A percentile compares a stretch with the other conserved stretches of the same genome.
phyloP scores from a whole-genome alignment of 1,140 invertebrate species.

The Drosophila navojoa region DNA sequence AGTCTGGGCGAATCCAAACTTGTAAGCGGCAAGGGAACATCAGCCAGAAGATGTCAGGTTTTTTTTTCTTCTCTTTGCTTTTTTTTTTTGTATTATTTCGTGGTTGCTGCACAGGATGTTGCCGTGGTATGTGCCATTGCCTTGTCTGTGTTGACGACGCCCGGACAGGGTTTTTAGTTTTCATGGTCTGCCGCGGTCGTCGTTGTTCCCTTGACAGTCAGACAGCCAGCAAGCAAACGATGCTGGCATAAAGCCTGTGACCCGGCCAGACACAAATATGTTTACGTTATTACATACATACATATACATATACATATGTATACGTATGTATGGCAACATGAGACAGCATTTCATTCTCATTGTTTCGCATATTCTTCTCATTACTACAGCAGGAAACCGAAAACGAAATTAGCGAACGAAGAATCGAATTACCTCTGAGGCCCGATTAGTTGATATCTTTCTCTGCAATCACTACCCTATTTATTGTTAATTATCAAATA shows the following conservation, averaged over 20 bases:
- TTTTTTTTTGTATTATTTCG: conserved; percentile 3
- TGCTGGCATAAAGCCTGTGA: conserved; percentile 3
- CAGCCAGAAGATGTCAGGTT: conserved; percentile 61
- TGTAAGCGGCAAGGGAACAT: conserved; percentile 14
- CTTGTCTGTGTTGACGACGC: conserved; percentile 32
- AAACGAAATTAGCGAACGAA: too few relatives aligned
- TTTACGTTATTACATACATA: background rate
- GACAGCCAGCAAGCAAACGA: conserved; percentile 1
- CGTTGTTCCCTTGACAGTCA: conserved; percentile 49
- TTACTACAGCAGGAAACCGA: too few relatives aligned
- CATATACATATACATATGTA: background rate
- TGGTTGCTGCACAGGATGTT: conserved; percentile 62
- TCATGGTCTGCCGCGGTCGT: conserved; percentile 35
- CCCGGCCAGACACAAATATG: conserved; percentile 14
- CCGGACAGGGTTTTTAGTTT: conserved; percentile 36
- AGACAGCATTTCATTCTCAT: background rate
- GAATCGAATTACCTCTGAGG: too few relatives aligned
- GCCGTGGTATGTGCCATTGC: conserved; percentile 49
- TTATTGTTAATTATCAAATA: background rate
- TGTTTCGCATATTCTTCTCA: background rate
- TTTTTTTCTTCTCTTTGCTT: conserved; percentile 41
- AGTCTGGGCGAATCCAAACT: conserved; percentile 25
- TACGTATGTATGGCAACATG: background rate
- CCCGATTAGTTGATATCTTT: too few relatives aligned
- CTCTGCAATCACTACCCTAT: too few relatives aligned